Conservation (phyloP, 2,888 invertebrate genomes). For the Allophyes oxyacanthae region DNA sequence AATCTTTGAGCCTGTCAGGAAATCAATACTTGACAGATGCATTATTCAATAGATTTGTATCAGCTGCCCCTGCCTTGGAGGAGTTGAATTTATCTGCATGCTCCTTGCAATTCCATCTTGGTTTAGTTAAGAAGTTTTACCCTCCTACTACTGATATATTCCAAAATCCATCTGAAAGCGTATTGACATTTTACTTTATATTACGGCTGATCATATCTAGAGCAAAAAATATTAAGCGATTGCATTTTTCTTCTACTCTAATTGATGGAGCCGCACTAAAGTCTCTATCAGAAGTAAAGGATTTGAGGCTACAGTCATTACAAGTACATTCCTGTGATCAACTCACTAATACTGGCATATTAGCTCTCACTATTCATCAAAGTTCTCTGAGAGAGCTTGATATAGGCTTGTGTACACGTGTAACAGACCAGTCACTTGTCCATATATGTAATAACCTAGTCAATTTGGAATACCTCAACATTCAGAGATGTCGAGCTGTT, state of each 20-base stretch:
- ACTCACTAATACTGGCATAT: constrained; percentile 89
- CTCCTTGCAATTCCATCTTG: constrained; percentile 92
- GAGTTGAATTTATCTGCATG: constrained; percentile 91
- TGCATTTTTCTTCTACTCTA: constrained; percentile 91
- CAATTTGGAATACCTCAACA: constrained; percentile 89
- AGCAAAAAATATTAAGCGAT: constrained; percentile 86
- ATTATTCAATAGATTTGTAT: constrained; percentile 91
- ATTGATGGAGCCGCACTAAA: constrained; percentile 91
- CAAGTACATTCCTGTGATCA: constrained; percentile 90
- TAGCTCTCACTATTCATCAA: constrained; percentile 88
- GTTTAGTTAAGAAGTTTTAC: constrained; percentile 92
- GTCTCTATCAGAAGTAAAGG: constrained; percentile 85
- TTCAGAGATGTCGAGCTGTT: constrained; percentile 91
- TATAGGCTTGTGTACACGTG: constrained; percentile 90
- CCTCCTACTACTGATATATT: constrained; percentile 80
- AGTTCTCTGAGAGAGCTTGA: constrained; percentile 89
- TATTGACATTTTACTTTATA: constrained; percentile 92
- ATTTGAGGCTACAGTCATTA: constrained; percentile 86
- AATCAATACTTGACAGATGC: constrained; percentile 93
- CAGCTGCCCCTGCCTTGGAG: constrained; percentile 89
- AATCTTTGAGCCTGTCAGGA: constrained; percentile 89
- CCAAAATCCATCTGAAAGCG: constrained; percentile 90
- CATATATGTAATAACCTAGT: constrained; percentile 89
- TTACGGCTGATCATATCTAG: constrained; percentile 88
- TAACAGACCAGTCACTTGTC: constrained; percentile 91